Evolutionary conservation across 2,797 vertebrate species (phyloP).

Genomic region (Florisuga fusca): DNA sequence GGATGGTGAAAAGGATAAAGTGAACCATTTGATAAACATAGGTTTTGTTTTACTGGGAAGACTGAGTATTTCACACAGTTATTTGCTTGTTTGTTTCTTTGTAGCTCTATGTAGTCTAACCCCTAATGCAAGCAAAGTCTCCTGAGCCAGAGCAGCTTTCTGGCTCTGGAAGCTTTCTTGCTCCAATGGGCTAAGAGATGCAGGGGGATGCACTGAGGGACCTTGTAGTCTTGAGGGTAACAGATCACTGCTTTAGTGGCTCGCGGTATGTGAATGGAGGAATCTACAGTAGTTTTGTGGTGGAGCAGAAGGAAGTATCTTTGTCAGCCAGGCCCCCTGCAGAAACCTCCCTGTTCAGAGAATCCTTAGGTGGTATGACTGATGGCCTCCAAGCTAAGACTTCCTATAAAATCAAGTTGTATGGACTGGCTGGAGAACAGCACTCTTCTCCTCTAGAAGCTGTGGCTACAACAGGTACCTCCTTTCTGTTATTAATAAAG

Average conservation of each 20-base stretch:
- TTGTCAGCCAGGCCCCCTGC: neutral
- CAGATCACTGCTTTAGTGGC: conserved; percentile 65
- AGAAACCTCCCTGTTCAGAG: neutral
- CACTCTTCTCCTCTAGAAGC: conserved; percentile 78
- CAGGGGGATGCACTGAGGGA: neutral
- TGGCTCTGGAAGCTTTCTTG: neutral
- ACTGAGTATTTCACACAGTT: neutral
- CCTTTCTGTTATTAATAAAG: neutral
- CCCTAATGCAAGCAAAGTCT: neutral
- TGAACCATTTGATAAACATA: neutral
- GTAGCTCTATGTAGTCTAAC: neutral
- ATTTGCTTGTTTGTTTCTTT: neutral
- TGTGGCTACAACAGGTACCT: conserved; percentile 82
- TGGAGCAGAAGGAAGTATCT: neutral
- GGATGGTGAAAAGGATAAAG: neutral
- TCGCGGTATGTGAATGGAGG: neutral
- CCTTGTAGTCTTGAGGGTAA: conserved; percentile 45
- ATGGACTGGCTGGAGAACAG: conserved; percentile 79
- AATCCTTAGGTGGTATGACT: conserved; percentile 6
- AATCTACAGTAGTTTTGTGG: neutral
- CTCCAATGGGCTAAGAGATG: neutral
- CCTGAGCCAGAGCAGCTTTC: neutral
- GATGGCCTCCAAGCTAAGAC: conserved; percentile 77
- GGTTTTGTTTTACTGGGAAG: neutral
- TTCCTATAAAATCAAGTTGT: conserved; percentile 78